A percentile compares a stretch with the other conserved stretches of the same genome.
These are phyloP conservation scores for Mechanitis messenoides DNA, from an alignment of 2,888 invertebrate species.

Conservation along the genomic window DNA sequence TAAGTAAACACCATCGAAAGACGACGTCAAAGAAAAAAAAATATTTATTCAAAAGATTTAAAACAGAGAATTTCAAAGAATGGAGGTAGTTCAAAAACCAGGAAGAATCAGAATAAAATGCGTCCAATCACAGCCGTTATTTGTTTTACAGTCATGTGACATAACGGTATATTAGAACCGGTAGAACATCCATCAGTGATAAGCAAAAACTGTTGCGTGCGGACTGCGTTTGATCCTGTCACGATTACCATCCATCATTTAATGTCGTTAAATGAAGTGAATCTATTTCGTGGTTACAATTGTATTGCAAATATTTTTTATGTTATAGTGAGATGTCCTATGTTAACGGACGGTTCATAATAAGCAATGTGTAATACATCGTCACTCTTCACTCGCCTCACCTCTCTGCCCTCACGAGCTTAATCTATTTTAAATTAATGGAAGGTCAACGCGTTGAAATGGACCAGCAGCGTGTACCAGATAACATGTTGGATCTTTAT, in stretches of 20 bases:
- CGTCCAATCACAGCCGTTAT: conserved; percentile 9
- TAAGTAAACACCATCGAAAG: conserved; percentile 50
- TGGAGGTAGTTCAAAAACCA: background rate
- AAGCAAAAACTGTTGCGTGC: conserved; percentile 43
- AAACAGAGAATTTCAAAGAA: background rate
- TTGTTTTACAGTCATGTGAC: conserved; percentile 19
- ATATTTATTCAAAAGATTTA: background rate
- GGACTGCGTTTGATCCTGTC: conserved; percentile 29
- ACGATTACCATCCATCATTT: conserved; percentile 38
- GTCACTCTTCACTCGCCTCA: conserved; percentile 17
- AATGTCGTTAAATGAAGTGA: conserved; percentile 12
- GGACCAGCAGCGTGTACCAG: conserved; percentile 17
- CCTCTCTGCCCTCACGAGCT: conserved; percentile 18
- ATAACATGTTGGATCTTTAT: too few species aligned
- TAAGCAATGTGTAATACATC: conserved; percentile 13
- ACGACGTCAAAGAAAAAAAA: conserved; percentile 9
- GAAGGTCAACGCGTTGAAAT: conserved; percentile 59
- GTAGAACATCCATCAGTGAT: conserved; percentile 24
- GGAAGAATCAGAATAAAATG: background rate
- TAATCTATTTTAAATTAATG: conserved; percentile 70
- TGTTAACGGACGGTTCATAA: conserved; percentile 6
- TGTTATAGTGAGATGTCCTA: background rate
- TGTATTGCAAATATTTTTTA: background rate
- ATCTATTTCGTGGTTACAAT: conserved; percentile 6
- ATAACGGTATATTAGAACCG: conserved; percentile 40